Evolutionary conservation across 2,113 vertebrate genomes (phyloP).

Genomic region (Chionis minor): DNA sequence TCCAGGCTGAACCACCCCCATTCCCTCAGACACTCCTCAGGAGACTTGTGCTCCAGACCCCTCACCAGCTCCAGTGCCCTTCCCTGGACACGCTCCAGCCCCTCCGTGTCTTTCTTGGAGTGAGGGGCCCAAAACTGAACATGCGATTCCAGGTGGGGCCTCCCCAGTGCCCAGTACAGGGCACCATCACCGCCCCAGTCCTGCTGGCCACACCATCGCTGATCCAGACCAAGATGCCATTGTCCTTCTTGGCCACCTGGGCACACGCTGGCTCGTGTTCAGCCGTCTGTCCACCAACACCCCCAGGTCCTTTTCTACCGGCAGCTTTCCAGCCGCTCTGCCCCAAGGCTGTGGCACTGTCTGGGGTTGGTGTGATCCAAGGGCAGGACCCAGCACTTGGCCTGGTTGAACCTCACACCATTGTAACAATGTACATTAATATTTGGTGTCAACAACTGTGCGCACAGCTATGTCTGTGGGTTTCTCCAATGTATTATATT

Average conservation of each 20-base stretch:
- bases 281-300: not conserved
- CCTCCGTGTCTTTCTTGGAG: not conserved
- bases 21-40: not conserved
- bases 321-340: not conserved
- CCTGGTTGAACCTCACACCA: not conserved
- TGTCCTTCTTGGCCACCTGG: no score
- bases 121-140: not conserved
- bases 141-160: not conserved
- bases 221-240: no score
- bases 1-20: not conserved
- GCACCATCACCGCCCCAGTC: not conserved
- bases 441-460: not conserved
- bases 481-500: no score
- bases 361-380: not conserved
- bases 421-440: not conserved
- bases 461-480: no score
- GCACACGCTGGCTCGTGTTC: no score
- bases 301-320: not conserved
- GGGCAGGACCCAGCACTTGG: not conserved
- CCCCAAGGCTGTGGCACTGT: not conserved
- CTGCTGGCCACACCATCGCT: not conserved
- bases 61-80: not conserved
- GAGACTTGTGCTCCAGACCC: not conserved
- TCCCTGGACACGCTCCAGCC: not conserved
- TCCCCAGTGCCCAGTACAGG: not conserved